Evolutionary conservation across 2,113 vertebrate species (phyloP).

Genomic region (Zapornia atra): DNA sequence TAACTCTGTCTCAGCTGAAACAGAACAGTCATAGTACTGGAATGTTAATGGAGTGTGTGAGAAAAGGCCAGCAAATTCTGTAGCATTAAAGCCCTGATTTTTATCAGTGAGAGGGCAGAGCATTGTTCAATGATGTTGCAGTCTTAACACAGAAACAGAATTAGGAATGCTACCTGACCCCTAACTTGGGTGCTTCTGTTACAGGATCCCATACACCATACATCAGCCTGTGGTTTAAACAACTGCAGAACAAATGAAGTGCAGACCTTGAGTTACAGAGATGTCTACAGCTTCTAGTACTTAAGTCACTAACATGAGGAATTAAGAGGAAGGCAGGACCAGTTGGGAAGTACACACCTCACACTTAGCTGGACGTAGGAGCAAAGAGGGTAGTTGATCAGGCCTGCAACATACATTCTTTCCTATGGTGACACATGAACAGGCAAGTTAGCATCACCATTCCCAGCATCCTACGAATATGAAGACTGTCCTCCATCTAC

Average conservation of each 20-base stretch:
- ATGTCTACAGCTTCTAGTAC: background rate
- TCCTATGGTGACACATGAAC: background rate
- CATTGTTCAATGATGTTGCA: background rate
- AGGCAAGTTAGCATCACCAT: background rate
- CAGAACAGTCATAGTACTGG: background rate
- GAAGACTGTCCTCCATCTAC: background rate
- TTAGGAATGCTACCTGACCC: background rate
- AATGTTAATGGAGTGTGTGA: background rate
- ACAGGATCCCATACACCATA: background rate
- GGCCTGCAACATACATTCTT: background rate
- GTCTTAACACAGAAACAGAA: background rate
- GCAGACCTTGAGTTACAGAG: background rate
- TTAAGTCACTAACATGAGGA: background rate
- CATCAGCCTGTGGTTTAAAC: background rate
- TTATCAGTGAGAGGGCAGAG: background rate
- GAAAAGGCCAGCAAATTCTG: background rate
- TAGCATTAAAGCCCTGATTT: background rate
- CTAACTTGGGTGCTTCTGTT: background rate
- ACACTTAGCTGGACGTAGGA: background rate
- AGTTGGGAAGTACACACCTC: background rate
- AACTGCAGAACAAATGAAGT: background rate
- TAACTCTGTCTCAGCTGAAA: too few relatives aligned
- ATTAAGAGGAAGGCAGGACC: background rate
- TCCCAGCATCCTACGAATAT: background rate
- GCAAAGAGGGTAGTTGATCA: background rate